Conservation (phyloP, 1,140 invertebrate genomes). For the Mactra quadrangularis region DNA sequence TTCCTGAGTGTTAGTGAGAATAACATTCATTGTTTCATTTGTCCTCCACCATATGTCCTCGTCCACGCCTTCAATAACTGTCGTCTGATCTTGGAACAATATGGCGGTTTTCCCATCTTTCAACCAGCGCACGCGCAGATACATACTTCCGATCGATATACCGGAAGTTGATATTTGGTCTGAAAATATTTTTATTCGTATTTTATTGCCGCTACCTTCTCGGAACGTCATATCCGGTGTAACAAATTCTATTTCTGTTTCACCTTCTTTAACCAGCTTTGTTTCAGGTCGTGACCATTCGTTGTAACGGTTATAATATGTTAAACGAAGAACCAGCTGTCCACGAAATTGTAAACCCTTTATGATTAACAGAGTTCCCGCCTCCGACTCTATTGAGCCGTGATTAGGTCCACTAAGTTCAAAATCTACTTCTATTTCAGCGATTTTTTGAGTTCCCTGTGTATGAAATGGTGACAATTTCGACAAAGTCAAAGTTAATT, state of each 20-base stretch:
- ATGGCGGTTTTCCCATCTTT: background rate
- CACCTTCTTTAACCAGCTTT: constrained; percentile 1
- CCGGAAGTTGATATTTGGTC: background rate
- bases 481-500: no score
- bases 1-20: constrained; percentile 23
- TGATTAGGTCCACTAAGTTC: constrained; percentile 42
- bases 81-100: constrained; percentile 45
- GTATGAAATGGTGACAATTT: no score
- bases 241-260: background rate
- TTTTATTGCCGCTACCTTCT: constrained; percentile 29
- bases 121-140: background rate
- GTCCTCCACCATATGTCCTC: constrained; percentile 73
- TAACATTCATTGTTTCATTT: constrained; percentile 61
- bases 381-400: constrained; percentile 65
- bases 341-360: constrained; percentile 17
- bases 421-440: constrained; percentile 51
- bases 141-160: background rate
- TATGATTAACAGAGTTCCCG: constrained; percentile 58
- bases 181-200: constrained; percentile 17
- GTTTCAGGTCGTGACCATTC: constrained; percentile 7
- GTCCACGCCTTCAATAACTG: constrained; percentile 67
- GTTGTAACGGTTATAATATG: constrained; percentile 48
- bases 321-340: constrained; percentile 23
- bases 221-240: constrained; percentile 68
- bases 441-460: background rate